Conservation (phyloP, 2,113 vertebrate genomes). For the Takifugu bimaculatus region DNA sequence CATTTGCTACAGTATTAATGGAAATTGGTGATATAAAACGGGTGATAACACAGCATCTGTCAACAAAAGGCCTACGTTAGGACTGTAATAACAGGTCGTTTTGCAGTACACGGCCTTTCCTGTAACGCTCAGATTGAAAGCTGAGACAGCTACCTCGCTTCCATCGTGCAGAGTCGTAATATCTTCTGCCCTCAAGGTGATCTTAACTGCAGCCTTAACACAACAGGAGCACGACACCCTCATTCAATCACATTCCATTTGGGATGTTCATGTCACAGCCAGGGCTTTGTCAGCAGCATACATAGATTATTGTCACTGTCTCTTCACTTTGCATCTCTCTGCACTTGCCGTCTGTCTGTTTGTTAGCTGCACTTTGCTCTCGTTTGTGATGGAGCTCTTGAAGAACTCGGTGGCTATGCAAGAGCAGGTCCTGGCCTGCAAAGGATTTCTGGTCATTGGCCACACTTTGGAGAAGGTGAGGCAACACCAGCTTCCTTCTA, state of each 20-base stretch:
- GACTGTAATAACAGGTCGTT: neutral
- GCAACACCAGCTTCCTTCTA: neutral
- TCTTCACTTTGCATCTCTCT: neutral
- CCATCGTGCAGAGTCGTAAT: constrained; percentile 8
- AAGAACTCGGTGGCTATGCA: constrained; percentile 98
- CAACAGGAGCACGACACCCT: constrained; percentile 45
- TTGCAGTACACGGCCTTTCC: constrained; percentile 1
- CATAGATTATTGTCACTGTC: constrained; percentile 43
- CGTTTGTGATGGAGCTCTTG: constrained; percentile 96
- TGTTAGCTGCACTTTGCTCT: constrained; percentile 89
- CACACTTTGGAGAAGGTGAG: constrained; percentile 95
- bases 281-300: constrained; percentile 56
- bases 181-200: constrained; percentile 41
- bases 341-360: constrained; percentile 15
- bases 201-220: constrained; percentile 33
- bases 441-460: constrained; percentile 97
- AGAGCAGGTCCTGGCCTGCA: constrained; percentile 95
- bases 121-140: constrained; percentile 4
- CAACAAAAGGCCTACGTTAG: no score
- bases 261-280: constrained; percentile 47
- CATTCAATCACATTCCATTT: constrained; percentile 61
- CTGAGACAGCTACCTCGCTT: constrained; percentile 2
- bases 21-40: no score
- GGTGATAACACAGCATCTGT: no score
- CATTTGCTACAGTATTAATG: no score